Evolutionary conservation across 2,797 vertebrate genomes (phyloP), one percentile per base, ranked within the genome.

Genomic region (Pipistrellus nathusii): DNA sequence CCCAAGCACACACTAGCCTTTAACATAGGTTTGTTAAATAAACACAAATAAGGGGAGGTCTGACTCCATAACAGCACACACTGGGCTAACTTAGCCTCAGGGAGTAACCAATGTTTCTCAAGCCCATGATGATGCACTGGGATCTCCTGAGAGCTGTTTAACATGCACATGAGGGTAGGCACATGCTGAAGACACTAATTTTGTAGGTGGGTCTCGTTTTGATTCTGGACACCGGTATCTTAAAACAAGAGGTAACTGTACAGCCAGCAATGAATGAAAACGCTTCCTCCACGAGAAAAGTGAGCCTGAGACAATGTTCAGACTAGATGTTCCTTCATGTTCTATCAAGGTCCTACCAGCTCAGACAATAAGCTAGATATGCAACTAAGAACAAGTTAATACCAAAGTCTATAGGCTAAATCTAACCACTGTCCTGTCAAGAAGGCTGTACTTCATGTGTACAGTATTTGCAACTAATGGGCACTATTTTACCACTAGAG

Each of bases 151-250:
- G 35, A 75, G 8, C 66, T 53, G 25, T 48, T 8, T 27, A 27
- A 1, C 4, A 41, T n/a, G 27, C 17, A 35, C 2, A 41, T 0
- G 6, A 35, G 3, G 23, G 4, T 41, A 25, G 46, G 4, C 12
- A 6, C 0, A 5, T 30, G 23, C 30, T 44, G 3, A 44, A 17
- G 25, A 48, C 23, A 35, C 44, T 82, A 20, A 51, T 21, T 18
- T 75, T 2, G 8, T 0, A 51, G 2, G 25, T 0, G 38, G 1
- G 27, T 77, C n/a, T 57, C 53, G 21, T 66, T 93, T 44, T 72
- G 4, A 35, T 35, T 23, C 44, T 80, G 32, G 21, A 23, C 15
- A 57, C 30, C 64, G 38, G 46, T 41, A 66, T 44, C 85, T 73
- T 51, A 35, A 90, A 90, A 85, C 14, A 88, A 53, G 38, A 69